Base-by-base conservation (phyloP, 1,140 invertebrate genomes). In the Drosophila elegans region DNA sequence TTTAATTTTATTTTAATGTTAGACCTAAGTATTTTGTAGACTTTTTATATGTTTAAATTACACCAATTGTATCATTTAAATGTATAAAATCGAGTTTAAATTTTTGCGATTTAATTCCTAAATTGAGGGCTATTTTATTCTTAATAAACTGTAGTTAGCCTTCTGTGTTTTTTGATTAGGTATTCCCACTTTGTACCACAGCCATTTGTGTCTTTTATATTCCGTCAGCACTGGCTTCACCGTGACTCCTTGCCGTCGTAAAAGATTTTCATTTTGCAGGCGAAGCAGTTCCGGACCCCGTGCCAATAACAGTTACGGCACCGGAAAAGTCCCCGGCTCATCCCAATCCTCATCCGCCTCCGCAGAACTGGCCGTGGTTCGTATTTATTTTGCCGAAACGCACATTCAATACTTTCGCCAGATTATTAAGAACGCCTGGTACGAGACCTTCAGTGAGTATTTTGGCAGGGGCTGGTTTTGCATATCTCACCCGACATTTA, bases 371-470 rank as follows among this genome's bases (percentile, higher is more conserved):
- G 80, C 85, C 39, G 64, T 85, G 60, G 75, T 88, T 54, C 74
- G 80, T 74, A 73, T 91, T 77, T 91, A 90, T 61, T 91, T 91
- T 82, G 84, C 84, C 77, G 67, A 84, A 90, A 89, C 84, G 84
- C 84, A 89, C 63, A 89, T 89, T 84, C 84, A 84, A 89, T 89
- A 89, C 66, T 90, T 78, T 84, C 84, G 84, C 39, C 85, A 89
- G 80, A 86, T 90, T 90, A 85, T 89, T 90, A 90, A 90, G 77
- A 62, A 74, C 41, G 86, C 86, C 71, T 89, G 84, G 84, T 90
- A 78, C 48, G 80, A 89, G 84, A 72, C 71, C 51, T 89, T 89
- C 80, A 89, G 84, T 89, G 80, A 89, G 84, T 89, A 76, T 64
- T 52, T 52, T 46, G 36, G 42, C 13, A 16, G 13, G 42, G n/a